phyloP scores from a whole-genome alignment of 2,797 vertebrate species.

The Scolopax rusticola region DNA sequence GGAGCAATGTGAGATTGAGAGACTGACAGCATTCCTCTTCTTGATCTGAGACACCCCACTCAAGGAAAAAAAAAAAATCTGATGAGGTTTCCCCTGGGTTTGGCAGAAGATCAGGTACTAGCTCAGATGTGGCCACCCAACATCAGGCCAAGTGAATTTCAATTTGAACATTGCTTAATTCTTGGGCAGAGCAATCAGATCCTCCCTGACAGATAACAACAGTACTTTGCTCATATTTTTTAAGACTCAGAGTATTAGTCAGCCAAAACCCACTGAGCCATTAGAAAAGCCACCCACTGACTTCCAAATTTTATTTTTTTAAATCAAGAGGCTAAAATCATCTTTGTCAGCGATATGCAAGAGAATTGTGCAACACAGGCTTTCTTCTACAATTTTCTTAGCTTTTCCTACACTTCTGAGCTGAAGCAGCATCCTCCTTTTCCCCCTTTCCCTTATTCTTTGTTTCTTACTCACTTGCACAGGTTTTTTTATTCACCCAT shows the following conservation, averaged over 20 bases:
- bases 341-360: background rate
- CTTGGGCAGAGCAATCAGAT: background rate
- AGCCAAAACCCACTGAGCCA: conserved; percentile 57
- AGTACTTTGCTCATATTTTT: background rate
- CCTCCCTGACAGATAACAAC: background rate
- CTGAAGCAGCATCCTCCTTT: background rate
- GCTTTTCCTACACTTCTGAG: background rate
- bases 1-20: background rate
- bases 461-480: background rate
- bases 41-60: background rate
- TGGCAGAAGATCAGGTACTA: background rate
- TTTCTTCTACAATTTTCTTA: background rate
- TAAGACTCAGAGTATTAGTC: conserved; percentile 50
- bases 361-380: background rate
- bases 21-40: background rate
- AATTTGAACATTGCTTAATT: background rate
- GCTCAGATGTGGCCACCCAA: background rate
- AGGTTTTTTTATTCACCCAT: background rate
- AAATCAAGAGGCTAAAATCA: background rate
- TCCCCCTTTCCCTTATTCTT: background rate
- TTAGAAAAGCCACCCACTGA: conserved; percentile 57
- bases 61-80: background rate
- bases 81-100: background rate
- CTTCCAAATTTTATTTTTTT: background rate
- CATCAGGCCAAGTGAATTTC: background rate